Evolutionary conservation across 2,888 invertebrate species (phyloP).

Genomic region (Oligia fasciuncula): DNA sequence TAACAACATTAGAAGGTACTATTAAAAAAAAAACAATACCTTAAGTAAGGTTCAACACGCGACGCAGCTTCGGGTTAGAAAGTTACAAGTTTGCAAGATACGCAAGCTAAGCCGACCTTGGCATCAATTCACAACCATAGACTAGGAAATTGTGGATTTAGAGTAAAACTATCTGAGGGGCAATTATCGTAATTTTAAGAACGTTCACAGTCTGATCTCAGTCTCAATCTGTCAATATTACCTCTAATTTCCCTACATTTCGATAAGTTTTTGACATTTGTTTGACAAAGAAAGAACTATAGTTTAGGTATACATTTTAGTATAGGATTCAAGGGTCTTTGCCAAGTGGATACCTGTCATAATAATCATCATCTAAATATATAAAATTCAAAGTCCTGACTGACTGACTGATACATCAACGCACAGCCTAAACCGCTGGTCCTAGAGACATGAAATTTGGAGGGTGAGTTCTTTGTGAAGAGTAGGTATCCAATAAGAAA

Average conservation of each 20-base stretch:
- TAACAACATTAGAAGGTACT: background rate
- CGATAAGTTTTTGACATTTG: too few species aligned
- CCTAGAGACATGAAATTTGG: too few species aligned
- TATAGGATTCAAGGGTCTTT: background rate
- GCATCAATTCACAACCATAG: slow-evolving; percentile 59
- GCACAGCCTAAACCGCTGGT: too few species aligned
- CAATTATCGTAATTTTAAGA: too few species aligned
- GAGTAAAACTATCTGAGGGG: background rate
- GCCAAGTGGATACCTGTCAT: background rate
- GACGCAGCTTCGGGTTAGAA: slow-evolving; percentile 61
- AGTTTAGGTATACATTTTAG: background rate
- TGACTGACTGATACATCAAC: too few species aligned
- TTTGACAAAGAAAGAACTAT: background rate
- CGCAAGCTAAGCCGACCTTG: slow-evolving; percentile 60
- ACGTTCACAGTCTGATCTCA: too few species aligned
- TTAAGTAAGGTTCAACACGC: slow-evolving; percentile 33
- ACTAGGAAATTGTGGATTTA: slow-evolving; percentile 55
- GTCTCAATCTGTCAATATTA: too few species aligned
- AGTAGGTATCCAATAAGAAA: too few species aligned
- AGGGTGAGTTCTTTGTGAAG: too few species aligned
- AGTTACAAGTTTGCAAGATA: slow-evolving; percentile 58
- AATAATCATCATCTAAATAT: background rate
- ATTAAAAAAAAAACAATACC: slow-evolving; percentile 15
- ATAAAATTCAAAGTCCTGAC: too few species aligned
- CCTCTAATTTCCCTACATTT: too few species aligned